Conservation (phyloP, 2,797 vertebrate genomes). For the Acomys russatus region DNA sequence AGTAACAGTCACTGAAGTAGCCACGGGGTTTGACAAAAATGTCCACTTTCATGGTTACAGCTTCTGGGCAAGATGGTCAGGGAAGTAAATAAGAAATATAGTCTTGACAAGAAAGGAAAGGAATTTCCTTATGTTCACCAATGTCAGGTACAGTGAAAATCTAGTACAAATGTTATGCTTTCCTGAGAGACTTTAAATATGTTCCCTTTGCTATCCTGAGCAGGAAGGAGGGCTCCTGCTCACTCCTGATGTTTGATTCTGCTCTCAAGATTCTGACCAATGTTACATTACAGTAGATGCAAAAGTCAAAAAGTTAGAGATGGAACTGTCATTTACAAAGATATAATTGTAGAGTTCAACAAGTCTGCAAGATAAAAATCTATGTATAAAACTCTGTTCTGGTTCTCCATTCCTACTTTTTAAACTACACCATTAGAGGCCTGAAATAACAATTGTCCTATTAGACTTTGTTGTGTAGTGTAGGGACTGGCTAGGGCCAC, state of each 20-base stretch:
- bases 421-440: background rate
- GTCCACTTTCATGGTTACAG: background rate
- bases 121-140: background rate
- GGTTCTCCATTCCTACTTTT: background rate
- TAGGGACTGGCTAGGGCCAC: background rate
- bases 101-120: background rate
- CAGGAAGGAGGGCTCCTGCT: background rate
- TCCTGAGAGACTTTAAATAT: background rate
- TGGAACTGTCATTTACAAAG: constrained; percentile 27
- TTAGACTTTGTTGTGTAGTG: background rate
- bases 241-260: background rate
- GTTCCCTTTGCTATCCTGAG: background rate
- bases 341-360: background rate
- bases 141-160: background rate
- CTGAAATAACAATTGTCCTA: constrained; percentile 14
- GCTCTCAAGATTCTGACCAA: background rate
- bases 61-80: background rate
- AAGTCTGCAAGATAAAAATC: background rate
- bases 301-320: background rate
- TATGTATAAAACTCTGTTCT: background rate
- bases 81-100: background rate
- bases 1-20: background rate
- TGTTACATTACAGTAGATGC: background rate
- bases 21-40: background rate
- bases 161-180: background rate